Percentiles rank a stretch among this genome's conserved stretches.
These are phyloP conservation scores for Erinaceus europaeus DNA, from an alignment of 2,113 vertebrate genomes.

Conservation along the genomic window DNA sequence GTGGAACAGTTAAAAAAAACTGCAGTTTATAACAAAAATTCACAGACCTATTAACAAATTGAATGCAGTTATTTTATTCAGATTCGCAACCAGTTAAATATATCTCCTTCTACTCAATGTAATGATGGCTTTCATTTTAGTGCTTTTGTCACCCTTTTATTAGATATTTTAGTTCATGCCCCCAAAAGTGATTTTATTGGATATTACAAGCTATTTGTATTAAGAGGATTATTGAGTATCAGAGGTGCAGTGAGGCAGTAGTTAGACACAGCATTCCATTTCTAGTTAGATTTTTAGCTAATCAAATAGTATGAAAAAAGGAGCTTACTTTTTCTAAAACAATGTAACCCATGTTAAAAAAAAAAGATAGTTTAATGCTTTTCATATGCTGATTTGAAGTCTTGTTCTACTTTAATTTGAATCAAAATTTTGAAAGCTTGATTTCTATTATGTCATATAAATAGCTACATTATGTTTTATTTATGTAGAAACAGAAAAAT, in stretches of 20 bases:
- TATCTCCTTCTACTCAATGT: neutral
- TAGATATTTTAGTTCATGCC: conserved; percentile 1
- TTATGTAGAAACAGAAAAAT: neutral
- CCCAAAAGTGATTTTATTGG: neutral
- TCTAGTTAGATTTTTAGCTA: neutral
- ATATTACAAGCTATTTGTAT: neutral
- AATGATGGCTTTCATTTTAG: neutral
- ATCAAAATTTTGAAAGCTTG: conserved; percentile 14
- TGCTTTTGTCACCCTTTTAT: neutral
- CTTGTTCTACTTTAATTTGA: neutral
- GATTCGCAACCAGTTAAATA: neutral
- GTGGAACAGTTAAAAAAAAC: conserved; percentile 1
- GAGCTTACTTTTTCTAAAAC: neutral
- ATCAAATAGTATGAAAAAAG: conserved; percentile 9
- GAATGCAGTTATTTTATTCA: conserved; percentile 27
- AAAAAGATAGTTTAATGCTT: neutral
- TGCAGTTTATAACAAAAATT: neutral
- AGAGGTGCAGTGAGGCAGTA: neutral
- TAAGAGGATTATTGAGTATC: neutral
- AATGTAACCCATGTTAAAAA: neutral
- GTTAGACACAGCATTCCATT: neutral
- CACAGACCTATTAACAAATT: conserved; percentile 5
- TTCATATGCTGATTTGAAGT: neutral
- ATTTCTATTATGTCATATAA: neutral
- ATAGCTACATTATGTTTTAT: neutral